These are phyloP conservation scores for Epinephelus coioides DNA, from an alignment of 2,797 vertebrate species.

Conservation along the genomic window DNA sequence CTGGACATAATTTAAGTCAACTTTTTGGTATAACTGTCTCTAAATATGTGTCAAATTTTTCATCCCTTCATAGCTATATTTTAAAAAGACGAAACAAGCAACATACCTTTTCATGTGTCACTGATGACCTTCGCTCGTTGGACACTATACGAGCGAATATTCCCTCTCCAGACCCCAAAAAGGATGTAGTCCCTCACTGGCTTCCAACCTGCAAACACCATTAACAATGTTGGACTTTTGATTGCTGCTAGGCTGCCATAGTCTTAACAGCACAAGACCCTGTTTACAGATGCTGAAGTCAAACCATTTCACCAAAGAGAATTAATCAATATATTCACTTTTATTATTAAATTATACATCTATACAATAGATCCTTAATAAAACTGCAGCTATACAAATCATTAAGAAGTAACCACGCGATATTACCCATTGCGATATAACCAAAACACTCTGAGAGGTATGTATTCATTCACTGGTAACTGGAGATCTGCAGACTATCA, in stretches of 20 bases:
- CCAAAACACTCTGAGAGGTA: constrained; percentile 75
- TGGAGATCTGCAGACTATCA: constrained; percentile 57
- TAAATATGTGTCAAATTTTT: neutral
- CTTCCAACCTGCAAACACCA: neutral
- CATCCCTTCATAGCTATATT: neutral
- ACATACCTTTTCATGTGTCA: neutral
- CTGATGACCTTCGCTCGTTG: neutral
- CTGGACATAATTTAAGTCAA: neutral
- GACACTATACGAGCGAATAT: too few species aligned
- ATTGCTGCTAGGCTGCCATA: too few species aligned
- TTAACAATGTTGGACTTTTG: neutral
- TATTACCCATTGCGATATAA: constrained; percentile 66
- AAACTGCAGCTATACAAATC: constrained; percentile 84
- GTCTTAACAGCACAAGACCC: too few species aligned
- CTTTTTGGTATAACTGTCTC: neutral
- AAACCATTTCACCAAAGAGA: constrained; percentile 31
- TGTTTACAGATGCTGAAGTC: neutral
- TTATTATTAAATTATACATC: constrained; percentile 86
- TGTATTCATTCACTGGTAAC: constrained; percentile 70
- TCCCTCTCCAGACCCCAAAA: neutral
- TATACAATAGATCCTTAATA: constrained; percentile 84
- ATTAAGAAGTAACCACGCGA: constrained; percentile 76
- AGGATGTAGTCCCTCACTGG: neutral
- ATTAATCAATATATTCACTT: constrained; percentile 77
- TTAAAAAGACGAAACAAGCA: neutral